Conservation (phyloP, 2,888 invertebrate species). For the Lordiphosa fenestrarum region DNA sequence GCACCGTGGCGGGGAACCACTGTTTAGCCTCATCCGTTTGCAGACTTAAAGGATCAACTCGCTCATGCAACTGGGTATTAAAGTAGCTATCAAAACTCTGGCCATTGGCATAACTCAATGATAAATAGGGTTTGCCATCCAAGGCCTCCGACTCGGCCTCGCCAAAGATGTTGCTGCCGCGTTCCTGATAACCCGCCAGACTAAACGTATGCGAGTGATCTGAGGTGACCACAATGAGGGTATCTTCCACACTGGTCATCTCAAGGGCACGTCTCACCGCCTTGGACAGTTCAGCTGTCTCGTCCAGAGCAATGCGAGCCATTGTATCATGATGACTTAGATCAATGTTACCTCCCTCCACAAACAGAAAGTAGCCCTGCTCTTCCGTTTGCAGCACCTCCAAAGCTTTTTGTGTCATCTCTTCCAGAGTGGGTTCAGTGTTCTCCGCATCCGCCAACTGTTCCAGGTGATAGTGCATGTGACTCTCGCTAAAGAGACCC, state of each 20-base stretch:
- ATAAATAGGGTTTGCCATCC: conserved; percentile 84
- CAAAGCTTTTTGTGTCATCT: conserved; percentile 88
- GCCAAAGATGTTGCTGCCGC: conserved; percentile 74
- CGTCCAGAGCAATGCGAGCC: conserved; percentile 77
- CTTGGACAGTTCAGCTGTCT: conserved; percentile 85
- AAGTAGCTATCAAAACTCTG: conserved; percentile 82
- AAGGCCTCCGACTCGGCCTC: conserved; percentile 73
- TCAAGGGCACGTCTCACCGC: conserved; percentile 85
- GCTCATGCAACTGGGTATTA: conserved; percentile 54
- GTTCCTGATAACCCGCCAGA: conserved; percentile 84
- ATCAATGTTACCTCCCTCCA: conserved; percentile 83
- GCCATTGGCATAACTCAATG: conserved; percentile 88
- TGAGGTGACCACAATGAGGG: conserved; percentile 89
- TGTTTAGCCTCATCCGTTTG: conserved; percentile 38
- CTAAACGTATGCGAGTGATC: conserved; percentile 91
- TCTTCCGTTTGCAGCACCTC: conserved; percentile 84
- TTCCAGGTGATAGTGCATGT: conserved; percentile 87
- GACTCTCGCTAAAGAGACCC: conserved; percentile 85
- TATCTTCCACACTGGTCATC: conserved; percentile 85
- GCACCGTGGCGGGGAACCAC: conserved; percentile 83
- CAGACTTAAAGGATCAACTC: conserved; percentile 62
- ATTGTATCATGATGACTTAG: conserved; percentile 75
- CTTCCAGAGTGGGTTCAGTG: conserved; percentile 85
- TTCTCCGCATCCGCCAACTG: conserved; percentile 78
- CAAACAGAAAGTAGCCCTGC: conserved; percentile 88